Percentiles rank a stretch among this genome's conserved stretches.
Evolutionary conservation across 2,888 invertebrate genomes (phyloP).

Genomic region (Troides helena): DNA sequence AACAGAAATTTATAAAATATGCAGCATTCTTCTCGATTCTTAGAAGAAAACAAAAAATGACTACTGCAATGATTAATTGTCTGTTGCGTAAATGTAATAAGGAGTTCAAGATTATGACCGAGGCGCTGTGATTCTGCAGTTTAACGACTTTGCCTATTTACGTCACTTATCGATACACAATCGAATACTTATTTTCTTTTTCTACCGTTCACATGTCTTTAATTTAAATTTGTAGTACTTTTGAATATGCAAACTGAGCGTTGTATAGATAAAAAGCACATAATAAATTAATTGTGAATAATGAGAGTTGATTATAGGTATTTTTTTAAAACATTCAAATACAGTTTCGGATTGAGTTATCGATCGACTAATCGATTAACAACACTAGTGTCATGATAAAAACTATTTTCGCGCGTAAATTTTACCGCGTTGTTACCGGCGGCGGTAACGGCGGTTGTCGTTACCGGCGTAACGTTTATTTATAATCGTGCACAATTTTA

Average conservation of each 20-base stretch:
- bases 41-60: not conserved
- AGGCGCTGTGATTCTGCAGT: conserved; percentile 5
- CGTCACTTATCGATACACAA: conserved; percentile 14
- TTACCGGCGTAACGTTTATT: conserved; percentile 17
- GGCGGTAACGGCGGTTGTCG: not conserved
- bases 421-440: not conserved
- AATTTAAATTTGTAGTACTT: not conserved
- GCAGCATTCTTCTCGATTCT: not conserved
- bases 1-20: not conserved
- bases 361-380: not conserved
- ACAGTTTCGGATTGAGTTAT: too few relatives aligned
- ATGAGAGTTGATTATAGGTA: too few relatives aligned
- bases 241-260: too few relatives aligned
- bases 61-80: conserved; percentile 12
- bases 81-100: conserved; percentile 11
- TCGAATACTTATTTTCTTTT: conserved; percentile 15
- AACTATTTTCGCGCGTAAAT: not conserved
- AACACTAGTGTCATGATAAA: not conserved
- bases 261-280: too few relatives aligned
- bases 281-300: too few relatives aligned
- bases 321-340: too few relatives aligned
- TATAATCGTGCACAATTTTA: conserved; percentile 11
- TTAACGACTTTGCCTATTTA: conserved; percentile 14
- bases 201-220: not conserved
- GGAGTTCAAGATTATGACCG: conserved; percentile 23